A percentile compares a stretch with the other conserved stretches of the same genome.
Evolutionary conservation across 2,888 invertebrate genomes (phyloP).

Genomic region (Phalera bucephala): DNA sequence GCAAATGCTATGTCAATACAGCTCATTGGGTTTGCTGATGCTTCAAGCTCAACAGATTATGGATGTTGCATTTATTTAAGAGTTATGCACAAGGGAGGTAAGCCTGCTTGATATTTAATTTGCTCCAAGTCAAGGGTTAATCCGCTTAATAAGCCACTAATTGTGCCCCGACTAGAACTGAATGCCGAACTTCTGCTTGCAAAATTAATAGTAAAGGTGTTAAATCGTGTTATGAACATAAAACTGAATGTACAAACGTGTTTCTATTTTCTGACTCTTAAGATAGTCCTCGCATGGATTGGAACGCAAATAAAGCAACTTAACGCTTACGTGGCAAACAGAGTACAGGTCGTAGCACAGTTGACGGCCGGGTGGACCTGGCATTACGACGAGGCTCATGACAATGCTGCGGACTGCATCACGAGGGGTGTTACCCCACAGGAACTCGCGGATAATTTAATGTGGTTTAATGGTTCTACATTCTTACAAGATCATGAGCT

Average conservation of each 20-base stretch:
- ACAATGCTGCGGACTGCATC: slow-evolving; percentile 13
- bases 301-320: slow-evolving; percentile 2
- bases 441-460: too few species aligned
- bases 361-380: slow-evolving; percentile 6
- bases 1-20: slow-evolving; percentile 2
- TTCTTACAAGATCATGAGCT: background rate
- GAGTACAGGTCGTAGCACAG: slow-evolving; percentile 3
- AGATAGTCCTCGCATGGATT: slow-evolving; percentile 15
- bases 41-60: slow-evolving; percentile 7
- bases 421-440: slow-evolving; percentile 11
- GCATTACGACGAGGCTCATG: slow-evolving; percentile 7
- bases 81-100: slow-evolving; percentile 8
- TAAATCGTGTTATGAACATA: background rate
- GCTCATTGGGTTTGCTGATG: slow-evolving; percentile 16
- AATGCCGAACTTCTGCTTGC: background rate
- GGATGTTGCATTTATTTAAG: slow-evolving; percentile 17
- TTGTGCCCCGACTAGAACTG: background rate
- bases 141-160: background rate
- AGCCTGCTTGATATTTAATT: slow-evolving; percentile 4
- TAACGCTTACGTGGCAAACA: slow-evolving; percentile 17
- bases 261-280: slow-evolving; percentile 5
- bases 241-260: background rate
- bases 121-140: background rate
- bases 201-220: background rate
- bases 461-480: background rate